phyloP scores from a whole-genome alignment of 2,113 vertebrate genomes.

The Callipepla squamata region DNA sequence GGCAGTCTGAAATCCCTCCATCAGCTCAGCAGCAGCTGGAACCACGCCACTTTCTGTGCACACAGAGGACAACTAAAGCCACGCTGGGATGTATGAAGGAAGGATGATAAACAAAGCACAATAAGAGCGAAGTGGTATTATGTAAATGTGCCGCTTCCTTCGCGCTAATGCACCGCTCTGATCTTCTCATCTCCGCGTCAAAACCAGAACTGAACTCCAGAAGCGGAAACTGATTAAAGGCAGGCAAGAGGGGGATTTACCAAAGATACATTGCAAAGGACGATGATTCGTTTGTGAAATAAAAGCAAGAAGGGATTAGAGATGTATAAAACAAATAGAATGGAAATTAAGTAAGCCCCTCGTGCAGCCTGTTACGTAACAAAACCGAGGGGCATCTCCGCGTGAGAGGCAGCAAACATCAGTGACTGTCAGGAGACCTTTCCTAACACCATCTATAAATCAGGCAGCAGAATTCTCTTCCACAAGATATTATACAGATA shows the following conservation, averaged over 20 bases:
- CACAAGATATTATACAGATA: conserved; percentile 35
- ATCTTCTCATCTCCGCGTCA: conserved; percentile 43
- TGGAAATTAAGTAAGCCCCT: conserved; percentile 35
- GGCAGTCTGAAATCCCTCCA: not conserved
- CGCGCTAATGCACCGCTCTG: not conserved
- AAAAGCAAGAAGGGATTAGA: conserved; percentile 43
- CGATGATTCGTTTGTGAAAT: conserved; percentile 40
- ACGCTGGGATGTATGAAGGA: not conserved
- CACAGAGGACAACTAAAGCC: not conserved
- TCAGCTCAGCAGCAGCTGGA: not conserved
- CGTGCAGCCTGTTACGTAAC: conserved; percentile 22
- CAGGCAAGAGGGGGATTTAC: conserved; percentile 52
- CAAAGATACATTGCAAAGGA: conserved; percentile 35
- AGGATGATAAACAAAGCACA: conserved; percentile 3
- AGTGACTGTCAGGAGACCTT: conserved; percentile 30
- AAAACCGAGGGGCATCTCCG: conserved; percentile 28
- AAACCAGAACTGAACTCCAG: conserved; percentile 7
- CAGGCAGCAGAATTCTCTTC: conserved; percentile 11
- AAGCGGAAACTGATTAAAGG: conserved; percentile 56
- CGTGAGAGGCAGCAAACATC: conserved; percentile 10
- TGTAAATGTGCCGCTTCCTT: not conserved
- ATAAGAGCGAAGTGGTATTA: conserved; percentile 24
- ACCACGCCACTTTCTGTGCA: not conserved
- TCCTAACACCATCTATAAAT: conserved; percentile 29
- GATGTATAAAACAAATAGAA: conserved; percentile 52